Base-by-base conservation (phyloP, 2,797 vertebrate species). In the Moxostoma hubbsi region DNA sequence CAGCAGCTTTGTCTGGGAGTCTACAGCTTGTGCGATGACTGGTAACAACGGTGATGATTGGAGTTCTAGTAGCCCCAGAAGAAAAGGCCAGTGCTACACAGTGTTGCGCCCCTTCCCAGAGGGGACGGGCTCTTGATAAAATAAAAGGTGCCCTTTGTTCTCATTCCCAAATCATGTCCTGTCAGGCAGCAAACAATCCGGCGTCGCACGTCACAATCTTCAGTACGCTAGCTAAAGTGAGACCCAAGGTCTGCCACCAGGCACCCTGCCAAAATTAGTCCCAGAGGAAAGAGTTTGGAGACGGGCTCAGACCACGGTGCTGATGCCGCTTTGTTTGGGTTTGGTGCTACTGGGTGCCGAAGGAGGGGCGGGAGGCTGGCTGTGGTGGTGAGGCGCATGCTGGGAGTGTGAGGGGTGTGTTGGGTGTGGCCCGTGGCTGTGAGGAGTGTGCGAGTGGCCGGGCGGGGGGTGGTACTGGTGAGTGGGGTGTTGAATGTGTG, bases 291-390 rank as follows among this genome's bases (percentile, higher is more conserved):
- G 55, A 55, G 66, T 64, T 24, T 2, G 15, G 0, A 0, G 11
- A 65, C n/a, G 5, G 15, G 71, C 79, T 93, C 94, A 99, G 89
- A 99, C 97, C 87, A 98, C 93, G 43, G 97, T 98, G 91, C 97
- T 99, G 92, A 99, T 98, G 89, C 96, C 97, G 0, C 96, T 98
- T 93, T 97, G 96, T 87, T 98, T 98, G 90, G 95, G 91, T 91
- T 99, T 99, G 84, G 94, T 88, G 94, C 95, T 93, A 90, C 94
- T 79, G 50, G 93, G 87, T 13, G 75, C 85, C 53, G 92, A 89
- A 59, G 94, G 85, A 7, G 95, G 87, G 0, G 87, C 72, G 0
- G 88, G 78, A 0, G 86, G 73, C 0, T 85, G 88, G 75, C 87
- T 84, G 0, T 96, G 96, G 87, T 94, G 91, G 62, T 97, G 96